Percentiles rank a stretch among this genome's conserved stretches.
phyloP scores from a whole-genome alignment of 1,140 invertebrate genomes.

The Drosophila nikananu region DNA sequence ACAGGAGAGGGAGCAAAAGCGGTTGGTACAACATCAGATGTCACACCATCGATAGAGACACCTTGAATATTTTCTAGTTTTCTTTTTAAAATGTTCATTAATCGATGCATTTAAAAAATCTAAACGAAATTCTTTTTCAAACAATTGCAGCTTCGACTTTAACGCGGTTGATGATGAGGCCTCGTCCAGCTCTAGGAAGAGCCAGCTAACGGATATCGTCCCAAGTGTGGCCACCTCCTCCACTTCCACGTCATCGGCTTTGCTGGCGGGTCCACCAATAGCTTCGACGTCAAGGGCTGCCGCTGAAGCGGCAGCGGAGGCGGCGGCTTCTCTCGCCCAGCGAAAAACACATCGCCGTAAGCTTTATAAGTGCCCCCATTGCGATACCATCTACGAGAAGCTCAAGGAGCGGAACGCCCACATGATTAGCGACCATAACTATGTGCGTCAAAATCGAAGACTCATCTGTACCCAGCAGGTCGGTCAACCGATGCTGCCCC shows the following conservation, averaged over 20 bases:
- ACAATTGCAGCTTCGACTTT: constrained; percentile 69
- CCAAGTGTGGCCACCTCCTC: constrained; percentile 39
- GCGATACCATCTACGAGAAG: constrained; percentile 70
- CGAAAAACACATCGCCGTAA: constrained; percentile 64
- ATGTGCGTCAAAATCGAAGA: constrained; percentile 80
- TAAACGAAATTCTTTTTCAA: neutral
- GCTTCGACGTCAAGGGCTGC: constrained; percentile 70
- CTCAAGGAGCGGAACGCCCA: constrained; percentile 82
- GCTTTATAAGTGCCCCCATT: constrained; percentile 80
- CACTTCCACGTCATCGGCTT: constrained; percentile 70
- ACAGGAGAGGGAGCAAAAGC: constrained; percentile 61
- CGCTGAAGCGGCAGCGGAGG: constrained; percentile 64
- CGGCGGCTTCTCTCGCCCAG: constrained; percentile 56
- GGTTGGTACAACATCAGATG: constrained; percentile 20
- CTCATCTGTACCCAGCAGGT: constrained; percentile 70
- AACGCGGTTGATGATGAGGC: constrained; percentile 58
- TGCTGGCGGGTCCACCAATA: constrained; percentile 77
- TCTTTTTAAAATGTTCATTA: no score
- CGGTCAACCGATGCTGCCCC: constrained; percentile 26
- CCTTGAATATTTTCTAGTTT: no score
- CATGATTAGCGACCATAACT: constrained; percentile 76
- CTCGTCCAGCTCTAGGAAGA: constrained; percentile 52
- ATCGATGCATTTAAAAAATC: no score
- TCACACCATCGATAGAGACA: neutral
- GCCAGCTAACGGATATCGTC: constrained; percentile 42